Base-by-base conservation (phyloP, 1,140 invertebrate genomes). In the Zaprionus ghesquierei region DNA sequence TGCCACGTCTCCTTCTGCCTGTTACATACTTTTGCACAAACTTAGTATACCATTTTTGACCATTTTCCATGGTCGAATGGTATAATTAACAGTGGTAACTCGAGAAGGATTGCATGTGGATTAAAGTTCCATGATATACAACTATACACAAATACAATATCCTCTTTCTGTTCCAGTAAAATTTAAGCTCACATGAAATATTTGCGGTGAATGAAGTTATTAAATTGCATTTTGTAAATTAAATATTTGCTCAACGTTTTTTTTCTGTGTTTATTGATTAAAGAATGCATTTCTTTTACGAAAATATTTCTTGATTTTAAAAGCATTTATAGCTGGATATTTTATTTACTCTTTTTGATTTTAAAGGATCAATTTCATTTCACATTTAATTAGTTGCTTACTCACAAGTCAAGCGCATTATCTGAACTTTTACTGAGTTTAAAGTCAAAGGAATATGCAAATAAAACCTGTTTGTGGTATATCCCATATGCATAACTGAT, bases 41-140 rank as follows among this genome's bases (percentile, higher is more conserved):
- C n/a, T n/a, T n/a, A n/a, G n/a, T n/a, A n/a, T n/a, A n/a, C n/a
- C n/a, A n/a, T n/a, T n/a, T n/a, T n/a, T n/a, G n/a, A n/a, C n/a
- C n/a, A n/a, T n/a, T n/a, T n/a, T n/a, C n/a, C n/a, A n/a, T n/a
- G n/a, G n/a, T n/a, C n/a, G n/a, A n/a, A n/a, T n/a, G n/a, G n/a
- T n/a, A n/a, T n/a, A n/a, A 65, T 58, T 51, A 60, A 85, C 81
- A 86, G 77, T 85, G 59, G 38, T 50, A 18, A 78, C 18, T 66
- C 41, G 12, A 25, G 35, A 25, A 59, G 29, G 27, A 33, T 20
- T 35, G 15, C 10, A 8, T 35, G 6, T 31, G 8, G 15, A 55
- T 33, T 55, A 55, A 10, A 54, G 27, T 12, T 41, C 5, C n/a
- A 15, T 15, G 5, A 29, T 27, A 54, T 18, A 12, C 9, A 18